Evolutionary conservation across 2,113 vertebrate species (phyloP).

Genomic region (Chlamydotis undulata): DNA sequence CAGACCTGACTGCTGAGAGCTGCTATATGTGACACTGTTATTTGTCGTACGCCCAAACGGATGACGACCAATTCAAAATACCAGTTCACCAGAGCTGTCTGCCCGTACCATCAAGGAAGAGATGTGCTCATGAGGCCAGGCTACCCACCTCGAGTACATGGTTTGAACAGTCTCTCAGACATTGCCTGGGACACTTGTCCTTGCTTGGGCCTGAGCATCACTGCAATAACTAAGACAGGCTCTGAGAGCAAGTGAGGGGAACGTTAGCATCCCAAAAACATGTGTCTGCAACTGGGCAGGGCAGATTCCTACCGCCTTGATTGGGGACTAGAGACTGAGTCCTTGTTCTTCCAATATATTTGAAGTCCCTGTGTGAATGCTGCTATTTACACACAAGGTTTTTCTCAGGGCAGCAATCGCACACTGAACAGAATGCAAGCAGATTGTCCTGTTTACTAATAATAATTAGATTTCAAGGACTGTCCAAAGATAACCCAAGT

Average conservation of each 20-base stretch:
- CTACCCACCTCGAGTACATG: not conserved
- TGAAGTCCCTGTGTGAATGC: not conserved
- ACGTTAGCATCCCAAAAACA: not conserved
- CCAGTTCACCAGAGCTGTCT: not conserved
- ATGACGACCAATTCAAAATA: not conserved
- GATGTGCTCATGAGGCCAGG: not conserved
- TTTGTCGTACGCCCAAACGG: not conserved
- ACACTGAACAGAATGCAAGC: not conserved
- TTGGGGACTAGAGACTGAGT: not conserved
- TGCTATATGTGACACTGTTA: not conserved
- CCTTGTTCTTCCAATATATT: not conserved
- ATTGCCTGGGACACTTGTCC: not conserved
- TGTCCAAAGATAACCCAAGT: slow-evolving; percentile 1
- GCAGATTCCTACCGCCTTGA: not conserved
- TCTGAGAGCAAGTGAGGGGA: not conserved
- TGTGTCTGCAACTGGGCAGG: not conserved
- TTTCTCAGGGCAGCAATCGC: not conserved
- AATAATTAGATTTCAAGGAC: slow-evolving; percentile 9
- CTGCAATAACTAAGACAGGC: not conserved
- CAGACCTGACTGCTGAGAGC: not conserved
- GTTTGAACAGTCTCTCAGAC: not conserved
- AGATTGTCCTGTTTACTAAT: slow-evolving; percentile 5
- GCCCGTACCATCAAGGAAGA: no score
- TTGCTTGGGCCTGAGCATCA: not conserved
- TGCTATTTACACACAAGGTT: not conserved